Conservation (phyloP, 1,140 invertebrate genomes). For the Limonius californicus region DNA sequence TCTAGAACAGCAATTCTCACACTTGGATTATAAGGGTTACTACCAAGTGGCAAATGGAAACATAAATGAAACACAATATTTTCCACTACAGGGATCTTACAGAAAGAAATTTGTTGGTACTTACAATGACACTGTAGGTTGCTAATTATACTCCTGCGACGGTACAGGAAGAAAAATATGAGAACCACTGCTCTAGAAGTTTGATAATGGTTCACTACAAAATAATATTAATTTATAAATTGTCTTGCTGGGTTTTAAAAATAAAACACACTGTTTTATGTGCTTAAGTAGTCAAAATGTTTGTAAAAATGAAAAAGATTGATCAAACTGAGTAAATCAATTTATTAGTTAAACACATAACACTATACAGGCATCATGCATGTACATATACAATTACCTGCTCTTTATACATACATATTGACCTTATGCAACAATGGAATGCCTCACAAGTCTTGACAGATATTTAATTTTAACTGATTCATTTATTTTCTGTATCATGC, state of each 20-base stretch:
- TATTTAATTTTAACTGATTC: not conserved
- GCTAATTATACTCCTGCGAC: no score
- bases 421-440: not conserved
- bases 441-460: slow-evolving; percentile 6
- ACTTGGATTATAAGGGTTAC: no score
- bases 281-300: no score
- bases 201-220: no score
- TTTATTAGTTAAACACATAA: not conserved
- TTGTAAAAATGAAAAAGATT: not conserved
- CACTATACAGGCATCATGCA: not conserved
- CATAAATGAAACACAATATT: no score
- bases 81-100: no score
- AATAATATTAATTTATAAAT: no score
- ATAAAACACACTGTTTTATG: slow-evolving; percentile 21
- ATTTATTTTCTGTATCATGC: not conserved
- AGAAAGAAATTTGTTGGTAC: no score
- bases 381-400: not conserved
- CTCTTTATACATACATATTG: not conserved
- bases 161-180: no score
- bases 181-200: no score
- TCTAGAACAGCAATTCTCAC: not conserved
- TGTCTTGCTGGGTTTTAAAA: slow-evolving; percentile 11
- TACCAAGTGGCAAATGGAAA: no score
- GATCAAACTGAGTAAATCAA: not conserved
- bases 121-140: no score